A percentile compares a stretch with the other conserved stretches of the same genome.
phyloP scores from a whole-genome alignment of 2,113 vertebrate genomes.

The Carassius auratus region DNA sequence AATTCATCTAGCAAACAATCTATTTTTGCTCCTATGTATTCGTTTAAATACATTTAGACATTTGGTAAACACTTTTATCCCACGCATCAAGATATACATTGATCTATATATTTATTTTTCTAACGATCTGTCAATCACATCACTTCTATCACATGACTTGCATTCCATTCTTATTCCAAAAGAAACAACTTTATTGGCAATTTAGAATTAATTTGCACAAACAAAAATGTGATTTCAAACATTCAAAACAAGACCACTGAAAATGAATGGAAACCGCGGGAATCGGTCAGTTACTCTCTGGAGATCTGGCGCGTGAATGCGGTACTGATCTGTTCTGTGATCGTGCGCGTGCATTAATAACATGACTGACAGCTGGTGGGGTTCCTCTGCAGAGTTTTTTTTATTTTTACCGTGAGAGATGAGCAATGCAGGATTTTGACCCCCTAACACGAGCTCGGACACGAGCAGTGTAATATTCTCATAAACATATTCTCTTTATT shows the following conservation, averaged over 20 bases:
- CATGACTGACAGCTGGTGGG: background rate
- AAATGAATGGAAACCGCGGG: background rate
- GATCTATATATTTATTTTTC: too few relatives aligned
- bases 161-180: background rate
- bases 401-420: background rate
- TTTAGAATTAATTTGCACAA: background rate
- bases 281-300: background rate
- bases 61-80: background rate
- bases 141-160: background rate
- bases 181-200: background rate
- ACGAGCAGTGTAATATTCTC: too few relatives aligned
- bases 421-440: background rate
- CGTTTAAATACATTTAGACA: background rate
- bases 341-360: background rate
- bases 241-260: background rate
- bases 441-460: background rate
- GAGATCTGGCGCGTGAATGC: background rate
- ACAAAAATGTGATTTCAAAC: background rate
- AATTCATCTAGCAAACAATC: background rate
- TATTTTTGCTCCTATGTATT: background rate
- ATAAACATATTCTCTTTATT: background rate
- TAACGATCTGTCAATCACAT: background rate
- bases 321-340: background rate
- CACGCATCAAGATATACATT: background rate
- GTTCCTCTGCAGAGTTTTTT: background rate